phyloP scores from a whole-genome alignment of 2,888 invertebrate species.

The Masnerella sp. region DNA sequence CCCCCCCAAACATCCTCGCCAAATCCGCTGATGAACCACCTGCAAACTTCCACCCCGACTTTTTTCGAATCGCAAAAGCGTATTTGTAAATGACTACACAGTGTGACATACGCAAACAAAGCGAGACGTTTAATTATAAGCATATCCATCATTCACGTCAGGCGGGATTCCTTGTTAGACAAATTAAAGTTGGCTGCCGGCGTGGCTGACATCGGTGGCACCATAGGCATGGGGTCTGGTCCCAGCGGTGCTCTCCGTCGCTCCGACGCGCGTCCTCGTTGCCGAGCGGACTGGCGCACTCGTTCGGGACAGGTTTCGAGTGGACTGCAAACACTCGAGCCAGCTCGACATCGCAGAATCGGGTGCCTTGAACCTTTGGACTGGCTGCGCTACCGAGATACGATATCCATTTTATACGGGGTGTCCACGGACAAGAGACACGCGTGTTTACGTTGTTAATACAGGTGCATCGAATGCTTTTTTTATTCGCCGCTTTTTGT shows the following conservation, averaged over 20 bases:
- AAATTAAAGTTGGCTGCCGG: constrained; percentile 71
- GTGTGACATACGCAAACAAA: background rate
- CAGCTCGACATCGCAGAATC: constrained; percentile 65
- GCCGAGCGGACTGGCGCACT: constrained; percentile 66
- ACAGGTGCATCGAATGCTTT: constrained; percentile 45
- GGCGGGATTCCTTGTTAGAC: constrained; percentile 75
- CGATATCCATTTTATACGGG: constrained; percentile 56
- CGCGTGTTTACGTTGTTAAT: constrained; percentile 49
- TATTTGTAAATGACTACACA: too few species aligned
- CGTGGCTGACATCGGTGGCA: constrained; percentile 51
- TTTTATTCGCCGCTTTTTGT: constrained; percentile 8
- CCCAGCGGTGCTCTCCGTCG: constrained; percentile 28
- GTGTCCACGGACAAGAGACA: constrained; percentile 50
- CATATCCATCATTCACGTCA: constrained; percentile 68
- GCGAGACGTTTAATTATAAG: constrained; percentile 42
- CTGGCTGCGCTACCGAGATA: constrained; percentile 57
- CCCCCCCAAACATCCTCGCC: too few species aligned
- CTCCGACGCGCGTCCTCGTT: constrained; percentile 45
- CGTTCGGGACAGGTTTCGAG: constrained; percentile 76
- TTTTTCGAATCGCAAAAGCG: too few species aligned
- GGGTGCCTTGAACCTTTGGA: constrained; percentile 65
- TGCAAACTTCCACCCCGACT: too few species aligned
- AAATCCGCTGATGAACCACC: too few species aligned
- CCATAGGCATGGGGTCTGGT: constrained; percentile 26
- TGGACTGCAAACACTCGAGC: constrained; percentile 77